Conservation (phyloP, 2,797 vertebrate genomes). For the Gobio occitaniae region DNA sequence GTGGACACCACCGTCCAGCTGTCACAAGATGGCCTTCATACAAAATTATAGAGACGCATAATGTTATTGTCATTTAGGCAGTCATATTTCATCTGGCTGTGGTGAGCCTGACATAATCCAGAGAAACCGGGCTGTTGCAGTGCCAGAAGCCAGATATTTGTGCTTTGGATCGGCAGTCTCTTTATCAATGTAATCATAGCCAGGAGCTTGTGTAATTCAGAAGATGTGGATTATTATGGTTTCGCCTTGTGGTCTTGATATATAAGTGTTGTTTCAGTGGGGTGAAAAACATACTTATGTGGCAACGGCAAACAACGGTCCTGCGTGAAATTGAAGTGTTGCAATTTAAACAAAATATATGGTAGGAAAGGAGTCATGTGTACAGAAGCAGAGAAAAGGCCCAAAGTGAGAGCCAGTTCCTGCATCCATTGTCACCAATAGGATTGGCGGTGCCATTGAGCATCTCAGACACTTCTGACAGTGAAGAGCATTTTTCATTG, state of each 20-base stretch:
- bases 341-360: constrained; percentile 26
- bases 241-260: constrained; percentile 54
- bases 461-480: constrained; percentile 7
- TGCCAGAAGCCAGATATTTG: constrained; percentile 43
- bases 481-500: constrained; percentile 8
- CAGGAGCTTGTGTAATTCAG: constrained; percentile 50
- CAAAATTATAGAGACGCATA: constrained; percentile 32
- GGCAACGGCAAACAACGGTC: constrained; percentile 46
- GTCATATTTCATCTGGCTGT: constrained; percentile 28
- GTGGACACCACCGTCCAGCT: constrained; percentile 8
- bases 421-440: not conserved
- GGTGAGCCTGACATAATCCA: constrained; percentile 43
- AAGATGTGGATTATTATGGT: constrained; percentile 43
- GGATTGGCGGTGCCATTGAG: constrained; percentile 14
- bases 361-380: not conserved
- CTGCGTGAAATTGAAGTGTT: constrained; percentile 30
- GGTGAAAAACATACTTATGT: constrained; percentile 33
- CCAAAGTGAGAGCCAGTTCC: constrained; percentile 9
- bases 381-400: not conserved
- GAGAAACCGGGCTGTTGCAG: constrained; percentile 21
- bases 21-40: constrained; percentile 15
- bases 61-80: constrained; percentile 41
- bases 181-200: constrained; percentile 58
- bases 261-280: constrained; percentile 44
- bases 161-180: constrained; percentile 41